These are phyloP conservation scores for Corbicula japonica DNA, from an alignment of 2,888 invertebrate species.

Conservation along the genomic window DNA sequence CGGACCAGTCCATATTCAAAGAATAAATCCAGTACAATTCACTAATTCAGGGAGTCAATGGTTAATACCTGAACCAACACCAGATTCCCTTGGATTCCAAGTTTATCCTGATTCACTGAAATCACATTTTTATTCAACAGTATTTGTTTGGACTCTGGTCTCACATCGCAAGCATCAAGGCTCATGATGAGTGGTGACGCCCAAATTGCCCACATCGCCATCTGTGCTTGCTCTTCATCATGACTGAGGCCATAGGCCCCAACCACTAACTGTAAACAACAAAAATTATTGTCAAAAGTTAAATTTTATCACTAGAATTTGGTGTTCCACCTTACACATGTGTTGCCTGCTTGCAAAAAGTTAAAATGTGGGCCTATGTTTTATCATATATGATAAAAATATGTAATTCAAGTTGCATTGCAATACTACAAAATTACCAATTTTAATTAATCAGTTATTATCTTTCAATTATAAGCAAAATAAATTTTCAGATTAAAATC, in stretches of 20 bases:
- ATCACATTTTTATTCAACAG: slow-evolving; percentile 96
- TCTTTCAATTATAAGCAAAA: too few species aligned
- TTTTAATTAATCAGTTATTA: too few species aligned
- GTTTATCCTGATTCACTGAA: slow-evolving; percentile 95
- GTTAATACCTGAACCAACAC: slow-evolving; percentile 83
- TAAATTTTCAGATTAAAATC: too few species aligned
- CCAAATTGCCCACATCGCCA: slow-evolving; percentile 98
- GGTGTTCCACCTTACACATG: neutral
- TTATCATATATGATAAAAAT: too few species aligned
- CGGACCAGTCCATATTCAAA: neutral
- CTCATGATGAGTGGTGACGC: slow-evolving; percentile 98
- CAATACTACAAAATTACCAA: too few species aligned
- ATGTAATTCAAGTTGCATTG: too few species aligned
- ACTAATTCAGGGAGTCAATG: neutral
- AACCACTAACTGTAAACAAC: slow-evolving; percentile 92
- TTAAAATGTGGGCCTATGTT: too few species aligned
- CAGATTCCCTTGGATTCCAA: slow-evolving; percentile 96
- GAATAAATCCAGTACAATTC: neutral
- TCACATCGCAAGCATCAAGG: slow-evolving; percentile 94
- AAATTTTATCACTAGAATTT: neutral
- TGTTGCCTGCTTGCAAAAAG: too few species aligned
- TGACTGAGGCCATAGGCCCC: slow-evolving; percentile 97
- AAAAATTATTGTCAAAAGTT: neutral
- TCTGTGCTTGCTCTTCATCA: slow-evolving; percentile 97
- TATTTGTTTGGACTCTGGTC: slow-evolving; percentile 95